phyloP scores from a whole-genome alignment of 2,888 invertebrate species.

The Nemotelus nigrinus region DNA sequence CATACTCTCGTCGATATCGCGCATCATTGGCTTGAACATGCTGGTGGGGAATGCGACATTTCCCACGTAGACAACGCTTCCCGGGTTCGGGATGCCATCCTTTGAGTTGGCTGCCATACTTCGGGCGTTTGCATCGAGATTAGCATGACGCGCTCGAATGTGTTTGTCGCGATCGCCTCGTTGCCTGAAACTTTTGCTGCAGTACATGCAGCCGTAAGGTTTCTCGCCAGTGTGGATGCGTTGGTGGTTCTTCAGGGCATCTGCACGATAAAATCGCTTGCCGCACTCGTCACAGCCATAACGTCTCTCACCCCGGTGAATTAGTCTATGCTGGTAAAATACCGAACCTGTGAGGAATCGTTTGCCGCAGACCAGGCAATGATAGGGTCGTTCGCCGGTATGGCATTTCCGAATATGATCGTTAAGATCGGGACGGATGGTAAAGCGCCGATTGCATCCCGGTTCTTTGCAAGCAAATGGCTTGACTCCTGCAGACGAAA shows the following conservation, averaged over 20 bases:
- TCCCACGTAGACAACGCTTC: slow-evolving; percentile 50
- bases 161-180: slow-evolving; percentile 71
- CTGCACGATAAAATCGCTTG: slow-evolving; percentile 72
- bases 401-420: slow-evolving; percentile 74
- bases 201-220: slow-evolving; percentile 68
- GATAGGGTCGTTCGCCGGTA: slow-evolving; percentile 72
- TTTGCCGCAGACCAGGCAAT: slow-evolving; percentile 71
- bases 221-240: slow-evolving; percentile 72
- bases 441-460: slow-evolving; percentile 71
- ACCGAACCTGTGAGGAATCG: slow-evolving; percentile 73
- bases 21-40: slow-evolving; percentile 56
- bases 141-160: slow-evolving; percentile 67
- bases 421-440: slow-evolving; percentile 72
- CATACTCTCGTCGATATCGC: slow-evolving; percentile 54
- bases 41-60: slow-evolving; percentile 57
- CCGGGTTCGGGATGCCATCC: slow-evolving; percentile 16
- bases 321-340: slow-evolving; percentile 72
- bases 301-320: slow-evolving; percentile 71
- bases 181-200: slow-evolving; percentile 68
- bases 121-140: slow-evolving; percentile 59
- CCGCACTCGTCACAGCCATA: slow-evolving; percentile 73
- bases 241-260: slow-evolving; percentile 72
- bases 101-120: slow-evolving; percentile 14
- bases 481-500: slow-evolving; percentile 67
- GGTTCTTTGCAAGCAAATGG: slow-evolving; percentile 71